Percentiles rank a stretch among this genome's conserved stretches.
Conservation (phyloP, 2,888 invertebrate species). For the Ariolimax columbianus region DNA sequence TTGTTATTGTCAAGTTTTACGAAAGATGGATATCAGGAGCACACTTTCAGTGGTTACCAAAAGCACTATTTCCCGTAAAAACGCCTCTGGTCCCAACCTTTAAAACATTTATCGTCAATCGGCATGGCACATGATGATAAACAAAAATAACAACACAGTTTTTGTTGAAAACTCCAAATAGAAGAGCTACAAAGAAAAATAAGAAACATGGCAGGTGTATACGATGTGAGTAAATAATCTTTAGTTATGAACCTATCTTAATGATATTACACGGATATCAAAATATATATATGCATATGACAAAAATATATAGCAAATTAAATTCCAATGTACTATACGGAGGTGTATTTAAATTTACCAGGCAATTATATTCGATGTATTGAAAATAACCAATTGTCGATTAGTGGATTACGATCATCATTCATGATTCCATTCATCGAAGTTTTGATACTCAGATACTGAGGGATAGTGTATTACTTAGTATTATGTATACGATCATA, state of each 20-base stretch:
- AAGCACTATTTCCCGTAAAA: too few relatives aligned
- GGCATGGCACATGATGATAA: too few relatives aligned
- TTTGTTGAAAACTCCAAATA: not conserved
- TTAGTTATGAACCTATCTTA: not conserved
- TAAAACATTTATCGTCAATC: too few relatives aligned
- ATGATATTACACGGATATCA: not conserved
- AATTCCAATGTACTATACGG: not conserved
- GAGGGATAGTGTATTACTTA: too few relatives aligned
- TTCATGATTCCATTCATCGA: too few relatives aligned
- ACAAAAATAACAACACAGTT: not conserved
- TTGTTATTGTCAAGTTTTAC: too few relatives aligned
- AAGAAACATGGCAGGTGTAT: constrained; percentile 24
- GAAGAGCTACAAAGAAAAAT: not conserved
- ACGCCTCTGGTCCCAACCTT: too few relatives aligned
- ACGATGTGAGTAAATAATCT: constrained; percentile 19
- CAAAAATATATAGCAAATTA: not conserved
- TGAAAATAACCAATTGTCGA: not conserved
- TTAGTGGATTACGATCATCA: too few relatives aligned
- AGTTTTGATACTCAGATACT: too few relatives aligned
- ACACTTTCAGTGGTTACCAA: too few relatives aligned
- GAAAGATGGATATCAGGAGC: too few relatives aligned
- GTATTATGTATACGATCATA: too few relatives aligned
- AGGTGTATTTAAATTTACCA: not conserved
- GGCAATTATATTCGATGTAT: not conserved
- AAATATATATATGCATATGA: not conserved